Conservation (phyloP, 2,797 vertebrate genomes). For the Coilia nasus region DNA sequence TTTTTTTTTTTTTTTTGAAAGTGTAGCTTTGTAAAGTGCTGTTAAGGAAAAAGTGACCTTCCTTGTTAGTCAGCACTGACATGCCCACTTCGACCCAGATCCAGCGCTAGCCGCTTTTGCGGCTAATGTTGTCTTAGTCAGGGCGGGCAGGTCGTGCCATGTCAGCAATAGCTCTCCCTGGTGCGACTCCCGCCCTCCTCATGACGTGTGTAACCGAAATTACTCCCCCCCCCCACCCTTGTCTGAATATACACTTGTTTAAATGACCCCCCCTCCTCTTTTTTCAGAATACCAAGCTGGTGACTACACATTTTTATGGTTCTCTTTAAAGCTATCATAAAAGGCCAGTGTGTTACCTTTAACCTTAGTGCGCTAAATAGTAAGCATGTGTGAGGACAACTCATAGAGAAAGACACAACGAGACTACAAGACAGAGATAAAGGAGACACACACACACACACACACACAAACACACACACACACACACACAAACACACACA, state of each 20-base stretch:
- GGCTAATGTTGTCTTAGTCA: constrained; percentile 1
- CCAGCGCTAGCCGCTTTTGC: not conserved
- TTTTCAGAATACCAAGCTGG: constrained; percentile 61
- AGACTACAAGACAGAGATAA: not conserved
- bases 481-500: not conserved
- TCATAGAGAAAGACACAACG: constrained; percentile 26
- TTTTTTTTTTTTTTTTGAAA: constrained; percentile 15
- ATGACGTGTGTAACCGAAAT: not conserved
- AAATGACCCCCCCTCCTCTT: constrained; percentile 43
- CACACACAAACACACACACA: constrained; percentile 16
- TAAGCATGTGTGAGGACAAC: constrained; percentile 62
- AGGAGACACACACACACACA: constrained; percentile 27
- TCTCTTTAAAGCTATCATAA: constrained; percentile 76
- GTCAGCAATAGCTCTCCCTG: not conserved
- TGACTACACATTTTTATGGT: constrained; percentile 73
- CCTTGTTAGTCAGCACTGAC: constrained; percentile 25
- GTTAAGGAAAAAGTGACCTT: not conserved
- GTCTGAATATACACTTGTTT: constrained; percentile 36
- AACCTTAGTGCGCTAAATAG: constrained; percentile 65
- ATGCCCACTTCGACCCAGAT: not conserved
- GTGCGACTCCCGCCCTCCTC: not conserved
- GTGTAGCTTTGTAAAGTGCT: constrained; percentile 8
- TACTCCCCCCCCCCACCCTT: not conserved
- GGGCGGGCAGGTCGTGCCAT: constrained; percentile 14
- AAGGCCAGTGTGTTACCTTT: constrained; percentile 66